A percentile compares a stretch with the other conserved stretches of the same genome.
Conservation (phyloP, 2,888 invertebrate species). For the Thera britannica region DNA sequence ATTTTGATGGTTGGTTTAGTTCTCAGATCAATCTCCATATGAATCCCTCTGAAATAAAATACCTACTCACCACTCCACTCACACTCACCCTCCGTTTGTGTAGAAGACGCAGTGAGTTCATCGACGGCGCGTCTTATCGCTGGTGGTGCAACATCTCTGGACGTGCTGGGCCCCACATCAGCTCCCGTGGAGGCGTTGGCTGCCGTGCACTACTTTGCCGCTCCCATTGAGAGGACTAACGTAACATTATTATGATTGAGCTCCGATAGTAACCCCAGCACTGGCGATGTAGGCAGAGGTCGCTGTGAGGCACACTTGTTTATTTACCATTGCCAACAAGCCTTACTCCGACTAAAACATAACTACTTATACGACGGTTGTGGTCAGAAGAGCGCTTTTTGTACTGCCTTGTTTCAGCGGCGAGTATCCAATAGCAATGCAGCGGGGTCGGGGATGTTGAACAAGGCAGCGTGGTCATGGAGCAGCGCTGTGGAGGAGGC, state of each 20-base stretch:
- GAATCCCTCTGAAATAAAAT: background rate
- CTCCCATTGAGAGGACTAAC: constrained; percentile 50
- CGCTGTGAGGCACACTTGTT: background rate
- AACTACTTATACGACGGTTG: background rate
- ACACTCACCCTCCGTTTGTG: background rate
- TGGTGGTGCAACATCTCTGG: constrained; percentile 50
- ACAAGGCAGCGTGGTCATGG: constrained; percentile 66
- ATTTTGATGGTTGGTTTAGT: constrained; percentile 57
- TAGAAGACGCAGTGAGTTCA: constrained; percentile 65
- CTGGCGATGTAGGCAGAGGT: background rate
- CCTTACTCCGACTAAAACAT: too few species aligned
- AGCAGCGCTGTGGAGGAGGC: constrained; percentile 52
- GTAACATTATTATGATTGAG: constrained; percentile 26
- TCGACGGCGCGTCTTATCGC: constrained; percentile 59
- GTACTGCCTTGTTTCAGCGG: constrained; percentile 27
- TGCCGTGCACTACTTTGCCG: constrained; percentile 70
- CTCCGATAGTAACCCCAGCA: background rate
- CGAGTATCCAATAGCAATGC: constrained; percentile 34
- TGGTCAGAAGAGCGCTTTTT: background rate
- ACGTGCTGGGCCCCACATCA: constrained; percentile 56
- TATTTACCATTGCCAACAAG: background rate
- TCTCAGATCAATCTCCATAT: background rate
- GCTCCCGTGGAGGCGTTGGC: constrained; percentile 64
- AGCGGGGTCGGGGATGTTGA: background rate
- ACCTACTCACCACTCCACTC: too few species aligned